A percentile compares a stretch with the other conserved stretches of the same genome.
phyloP scores from a whole-genome alignment of 1,140 invertebrate genomes.

The Drosophila equinoxialis region DNA sequence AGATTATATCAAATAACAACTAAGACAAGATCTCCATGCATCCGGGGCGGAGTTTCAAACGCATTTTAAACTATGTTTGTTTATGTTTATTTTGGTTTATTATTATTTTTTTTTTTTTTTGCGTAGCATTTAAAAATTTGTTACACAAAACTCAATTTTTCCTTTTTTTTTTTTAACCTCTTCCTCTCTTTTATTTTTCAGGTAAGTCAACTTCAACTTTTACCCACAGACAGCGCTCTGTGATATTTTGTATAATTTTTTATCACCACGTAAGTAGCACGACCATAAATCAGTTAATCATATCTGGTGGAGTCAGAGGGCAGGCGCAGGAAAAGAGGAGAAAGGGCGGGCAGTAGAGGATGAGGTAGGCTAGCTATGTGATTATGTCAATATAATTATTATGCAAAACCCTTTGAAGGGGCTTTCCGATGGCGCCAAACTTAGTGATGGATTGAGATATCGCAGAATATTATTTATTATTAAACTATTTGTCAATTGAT shows the following conservation, averaged over 20 bases:
- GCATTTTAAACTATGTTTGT: conserved; percentile 21
- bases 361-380: conserved; percentile 2
- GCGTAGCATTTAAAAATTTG: conserved; percentile 43
- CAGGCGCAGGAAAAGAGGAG: background rate
- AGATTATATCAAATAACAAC: conserved; percentile 36
- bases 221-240: conserved; percentile 43
- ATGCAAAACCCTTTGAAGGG: conserved; percentile 50
- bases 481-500: too few relatives aligned
- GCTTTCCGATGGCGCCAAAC: too few relatives aligned
- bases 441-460: background rate
- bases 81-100: conserved; percentile 15
- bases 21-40: conserved; percentile 27
- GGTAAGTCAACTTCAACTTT: conserved; percentile 66
- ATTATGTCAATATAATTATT: conserved; percentile 69
- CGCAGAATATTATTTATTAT: background rate
- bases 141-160: conserved; percentile 47
- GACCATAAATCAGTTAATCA: conserved; percentile 67
- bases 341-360: background rate
- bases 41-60: conserved; percentile 31
- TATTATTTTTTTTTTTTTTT: conserved; percentile 36
- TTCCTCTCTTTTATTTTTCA: conserved; percentile 34
- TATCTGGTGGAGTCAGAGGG: conserved; percentile 16
- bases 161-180: conserved; percentile 12
- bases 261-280: conserved; percentile 73
- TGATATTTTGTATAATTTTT: conserved; percentile 50